phyloP scores from a whole-genome alignment of 2,113 vertebrate species.

The Propithecus coquereli region DNA sequence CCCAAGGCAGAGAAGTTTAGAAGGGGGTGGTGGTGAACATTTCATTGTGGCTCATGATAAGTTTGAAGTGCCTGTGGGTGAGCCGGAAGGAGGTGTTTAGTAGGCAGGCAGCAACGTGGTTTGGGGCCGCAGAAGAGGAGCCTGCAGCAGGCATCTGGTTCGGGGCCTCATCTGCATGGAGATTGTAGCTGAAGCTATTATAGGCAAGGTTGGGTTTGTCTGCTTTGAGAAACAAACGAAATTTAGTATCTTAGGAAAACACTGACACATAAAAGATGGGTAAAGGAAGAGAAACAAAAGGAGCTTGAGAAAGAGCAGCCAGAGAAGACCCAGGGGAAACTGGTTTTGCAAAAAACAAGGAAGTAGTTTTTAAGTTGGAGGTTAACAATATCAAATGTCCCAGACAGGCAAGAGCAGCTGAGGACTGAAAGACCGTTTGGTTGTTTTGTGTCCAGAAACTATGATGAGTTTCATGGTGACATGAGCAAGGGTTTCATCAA shows the following conservation, averaged over 20 bases:
- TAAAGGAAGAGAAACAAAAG: background rate
- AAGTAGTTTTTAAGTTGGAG: background rate
- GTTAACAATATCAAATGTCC: background rate
- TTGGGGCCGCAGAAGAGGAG: background rate
- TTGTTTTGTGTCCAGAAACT: background rate
- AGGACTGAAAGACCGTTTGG: background rate
- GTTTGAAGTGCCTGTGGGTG: slow-evolving; percentile 36
- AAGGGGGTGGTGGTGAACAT: background rate
- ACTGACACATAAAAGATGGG: background rate
- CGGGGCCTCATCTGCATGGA: background rate
- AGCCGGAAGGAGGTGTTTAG: slow-evolving; percentile 46
- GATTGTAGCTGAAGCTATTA: background rate
- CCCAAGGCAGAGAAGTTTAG: slow-evolving; percentile 4
- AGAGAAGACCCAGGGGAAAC: background rate
- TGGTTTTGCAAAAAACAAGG: background rate
- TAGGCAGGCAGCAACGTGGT: background rate
- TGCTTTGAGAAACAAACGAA: background rate
- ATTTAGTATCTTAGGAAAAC: slow-evolving; percentile 8
- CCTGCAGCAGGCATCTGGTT: background rate
- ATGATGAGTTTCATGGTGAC: background rate
- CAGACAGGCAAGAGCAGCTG: background rate
- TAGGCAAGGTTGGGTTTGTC: background rate
- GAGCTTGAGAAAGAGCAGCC: background rate
- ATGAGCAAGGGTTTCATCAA: background rate
- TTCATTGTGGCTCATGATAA: slow-evolving; percentile 3